phyloP scores from a whole-genome alignment of 1,140 invertebrate genomes.

The Bathynomus jamesi region DNA sequence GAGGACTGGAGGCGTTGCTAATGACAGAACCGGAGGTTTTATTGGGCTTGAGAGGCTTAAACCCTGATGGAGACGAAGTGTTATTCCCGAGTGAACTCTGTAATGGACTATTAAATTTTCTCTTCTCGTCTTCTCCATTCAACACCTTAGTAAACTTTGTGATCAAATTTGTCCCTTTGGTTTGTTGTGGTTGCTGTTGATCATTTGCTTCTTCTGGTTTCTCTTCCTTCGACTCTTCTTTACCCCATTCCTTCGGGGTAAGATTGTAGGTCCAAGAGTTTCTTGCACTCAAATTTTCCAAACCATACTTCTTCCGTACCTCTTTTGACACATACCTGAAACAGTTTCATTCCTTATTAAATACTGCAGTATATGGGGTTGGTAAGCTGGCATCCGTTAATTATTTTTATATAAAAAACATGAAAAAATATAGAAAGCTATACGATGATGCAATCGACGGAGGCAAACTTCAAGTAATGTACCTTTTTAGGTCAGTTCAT shows the following conservation, averaged over 20 bases:
- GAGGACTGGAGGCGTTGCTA: not conserved
- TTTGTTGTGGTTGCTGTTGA: not conserved
- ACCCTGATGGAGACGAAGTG: not conserved
- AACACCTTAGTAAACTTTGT: slow-evolving; percentile 53
- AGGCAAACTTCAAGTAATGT: no score
- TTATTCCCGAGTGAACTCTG: not conserved
- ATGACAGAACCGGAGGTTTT: not conserved
- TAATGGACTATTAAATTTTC: not conserved
- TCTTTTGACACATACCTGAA: slow-evolving; percentile 18
- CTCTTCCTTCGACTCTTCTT: not conserved
- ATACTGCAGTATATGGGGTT: no score
- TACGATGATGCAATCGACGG: no score
- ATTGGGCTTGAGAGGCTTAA: not conserved
- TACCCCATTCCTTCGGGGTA: not conserved
- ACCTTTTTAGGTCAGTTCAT: no score
- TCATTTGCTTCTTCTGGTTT: not conserved
- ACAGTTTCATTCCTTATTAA: no score
- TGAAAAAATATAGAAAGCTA: no score
- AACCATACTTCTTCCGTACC: slow-evolving; percentile 48
- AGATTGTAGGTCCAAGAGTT: slow-evolving; percentile 44
- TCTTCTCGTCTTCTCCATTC: slow-evolving; percentile 46
- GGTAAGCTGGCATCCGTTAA: no score
- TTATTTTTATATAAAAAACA: no score
- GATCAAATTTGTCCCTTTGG: slow-evolving; percentile 43
- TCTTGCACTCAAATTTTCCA: slow-evolving; percentile 49